Evolutionary conservation across 2,113 vertebrate species (phyloP), one percentile per base, ranked within the genome.

Genomic region (Porphyrio hochstetteri): DNA sequence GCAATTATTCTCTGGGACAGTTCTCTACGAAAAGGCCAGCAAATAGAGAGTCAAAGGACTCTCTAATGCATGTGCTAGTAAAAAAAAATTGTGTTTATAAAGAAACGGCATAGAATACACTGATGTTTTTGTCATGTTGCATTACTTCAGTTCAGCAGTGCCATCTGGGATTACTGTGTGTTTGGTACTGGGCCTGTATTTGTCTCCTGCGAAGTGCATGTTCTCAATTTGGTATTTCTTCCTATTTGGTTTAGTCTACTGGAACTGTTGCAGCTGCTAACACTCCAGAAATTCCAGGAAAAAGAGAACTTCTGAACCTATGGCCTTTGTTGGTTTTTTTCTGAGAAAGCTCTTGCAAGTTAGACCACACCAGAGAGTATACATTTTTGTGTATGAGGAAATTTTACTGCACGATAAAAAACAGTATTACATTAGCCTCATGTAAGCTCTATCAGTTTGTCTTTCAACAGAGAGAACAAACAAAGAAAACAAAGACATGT

Each of bases 401-500:
- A 64, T 78, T 64, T 60, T 65, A 59, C 6, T 82, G 9, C 27
- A 27, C 20, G 14, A 17, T 56, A 86, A 79, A 42, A 86, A 59
- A 21, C 10, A 74, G 36, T n/a, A 56, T 0, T 0, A 46, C 15
- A 20, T 33, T 55, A 74, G 21, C 33, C 13, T 60, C 27, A 21
- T 3, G 2, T 50, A 56, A 72, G 11, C 19, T 53, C 23, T 17
- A 19, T n/a, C 10, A 55, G 8, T 9, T 61, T 50, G 10, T 55
- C n/a, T 75, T 84, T 76, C 50, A 85, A 53, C 9, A 61, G 5
- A 79, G 8, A 9, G 3, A 46, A 16, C 8, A 80, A 85, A 76
- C 1, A 67, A 27, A 14, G 9, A 27, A 87, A 55, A 46, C 0
- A 1, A 52, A 27, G 2, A 13, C 1, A 3, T 28, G 6, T 28